Conservation (phyloP, 1,140 invertebrate species). For the Drosophila athabasca region DNA sequence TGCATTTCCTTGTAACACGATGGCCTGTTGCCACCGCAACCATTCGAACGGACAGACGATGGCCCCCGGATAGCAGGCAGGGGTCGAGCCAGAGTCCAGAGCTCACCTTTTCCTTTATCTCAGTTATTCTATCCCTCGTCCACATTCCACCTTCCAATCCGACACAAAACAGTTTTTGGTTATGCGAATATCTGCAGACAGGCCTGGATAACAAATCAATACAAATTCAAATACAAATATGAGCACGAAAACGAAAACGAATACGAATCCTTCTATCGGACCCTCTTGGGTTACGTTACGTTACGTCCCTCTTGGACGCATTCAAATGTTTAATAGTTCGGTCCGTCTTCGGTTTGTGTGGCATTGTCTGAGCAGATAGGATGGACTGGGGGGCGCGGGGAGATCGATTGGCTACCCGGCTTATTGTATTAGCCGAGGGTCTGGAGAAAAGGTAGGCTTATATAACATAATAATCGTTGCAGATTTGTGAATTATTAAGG, state of each 20-base stretch:
- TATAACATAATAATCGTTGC: constrained; percentile 49
- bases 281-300: too few relatives aligned
- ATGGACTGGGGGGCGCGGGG: constrained; percentile 1
- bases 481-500: constrained; percentile 40
- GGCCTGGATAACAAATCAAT: constrained; percentile 46
- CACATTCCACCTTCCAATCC: not conserved
- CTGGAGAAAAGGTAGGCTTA: constrained; percentile 35
- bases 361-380: constrained; percentile 30
- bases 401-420: constrained; percentile 9
- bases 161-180: constrained; percentile 2
- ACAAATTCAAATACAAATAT: constrained; percentile 11
- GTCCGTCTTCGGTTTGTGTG: constrained; percentile 1
- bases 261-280: too few relatives aligned
- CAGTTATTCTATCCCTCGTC: not conserved
- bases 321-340: constrained; percentile 49
- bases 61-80: not conserved
- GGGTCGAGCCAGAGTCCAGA: constrained; percentile 32
- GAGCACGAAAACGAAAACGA: too few relatives aligned
- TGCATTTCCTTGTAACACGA: constrained; percentile 54
- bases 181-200: constrained; percentile 51
- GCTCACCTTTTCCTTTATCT: constrained; percentile 24
- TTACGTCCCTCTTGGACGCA: constrained; percentile 13
- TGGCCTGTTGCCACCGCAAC: constrained; percentile 69
- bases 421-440: constrained; percentile 27
- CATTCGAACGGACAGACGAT: constrained; percentile 41